Conservation (phyloP, 1,140 invertebrate species). For the Musca vetustissima region DNA sequence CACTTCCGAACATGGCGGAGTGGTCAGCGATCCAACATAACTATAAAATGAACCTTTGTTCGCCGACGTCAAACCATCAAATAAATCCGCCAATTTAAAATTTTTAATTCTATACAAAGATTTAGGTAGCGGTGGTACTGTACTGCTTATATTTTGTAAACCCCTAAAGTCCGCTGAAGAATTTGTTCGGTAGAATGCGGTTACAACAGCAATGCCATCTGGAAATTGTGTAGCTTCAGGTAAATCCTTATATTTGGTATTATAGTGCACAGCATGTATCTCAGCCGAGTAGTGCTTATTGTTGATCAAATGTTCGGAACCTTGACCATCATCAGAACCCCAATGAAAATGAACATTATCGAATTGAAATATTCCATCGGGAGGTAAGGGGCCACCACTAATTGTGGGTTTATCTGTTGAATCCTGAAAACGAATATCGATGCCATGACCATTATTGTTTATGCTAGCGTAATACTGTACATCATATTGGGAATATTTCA, state of each 20-base stretch:
- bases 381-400: slow-evolving; percentile 39
- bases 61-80: slow-evolving; percentile 54
- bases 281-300: slow-evolving; percentile 70
- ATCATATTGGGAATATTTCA: no score
- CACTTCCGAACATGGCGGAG: slow-evolving; percentile 84
- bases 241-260: slow-evolving; percentile 67
- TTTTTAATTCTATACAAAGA: slow-evolving; percentile 22
- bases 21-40: slow-evolving; percentile 89
- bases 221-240: slow-evolving; percentile 64
- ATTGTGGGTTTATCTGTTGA: slow-evolving; percentile 54
- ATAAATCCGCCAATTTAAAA: slow-evolving; percentile 42
- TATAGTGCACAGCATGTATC: slow-evolving; percentile 86
- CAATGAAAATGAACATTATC: slow-evolving; percentile 61
- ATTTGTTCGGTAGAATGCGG: slow-evolving; percentile 67
- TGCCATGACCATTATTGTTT: no score
- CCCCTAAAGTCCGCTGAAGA: slow-evolving; percentile 59
- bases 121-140: no score
- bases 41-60: slow-evolving; percentile 66
- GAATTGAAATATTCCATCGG: slow-evolving; percentile 52
- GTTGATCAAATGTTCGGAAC: slow-evolving; percentile 60
- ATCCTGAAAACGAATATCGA: no score
- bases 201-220: slow-evolving; percentile 79
- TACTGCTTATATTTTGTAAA: slow-evolving; percentile 23
- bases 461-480: no score
- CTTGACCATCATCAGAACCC: slow-evolving; percentile 57